Base-by-base conservation (phyloP, 2,888 invertebrate species). In the Eugnorisma glareosa region DNA sequence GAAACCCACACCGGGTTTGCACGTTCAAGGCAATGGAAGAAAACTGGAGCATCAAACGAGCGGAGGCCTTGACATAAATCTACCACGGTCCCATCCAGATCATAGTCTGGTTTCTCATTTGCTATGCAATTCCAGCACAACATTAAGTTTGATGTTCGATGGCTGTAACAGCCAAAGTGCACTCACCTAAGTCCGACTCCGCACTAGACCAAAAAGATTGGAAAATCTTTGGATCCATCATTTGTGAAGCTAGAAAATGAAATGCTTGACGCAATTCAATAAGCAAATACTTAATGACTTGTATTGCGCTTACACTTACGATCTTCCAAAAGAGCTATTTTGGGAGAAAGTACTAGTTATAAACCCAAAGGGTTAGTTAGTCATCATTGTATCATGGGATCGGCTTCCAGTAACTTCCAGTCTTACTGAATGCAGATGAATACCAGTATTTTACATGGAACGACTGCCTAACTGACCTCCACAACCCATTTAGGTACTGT, bases 21-120 rank as follows among this genome's bases (percentile, higher is more conserved):
- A 28, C 57, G 24, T 67, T 70, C 61, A 73, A 67, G 74, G 67
- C 21, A 35, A 54, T 61, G 24, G n/a, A 35, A 35, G 54, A 57
- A 57, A 68, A 81, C 43, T 80, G 73, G 66, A 67, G 66, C 43
- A 73, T 66, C 35, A 51, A 24, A 18, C 15, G 21, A 63, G 31
- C 7, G 24, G 10, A 35, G 18, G 28, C 18, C 21, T 64, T 35
- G 28, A n/a, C 8, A n/a, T n/a, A 18, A 15, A n/a, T 24, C n/a
- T 40, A 63, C 13, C 24, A 63, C 15, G 18, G 18, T 21, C 8
- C 18, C 15, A 24, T 54, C n/a, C 31, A 13, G 31, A 31, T 31
- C 31, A 7, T 8, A 57, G 7, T 7, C 59, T 59, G 18, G 59
- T 31, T 59, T 59, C 10, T 15, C 15, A 59, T 21, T 59, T 18